Evolutionary conservation across 2,797 vertebrate species (phyloP).

Genomic region (Rallus crepitans): DNA sequence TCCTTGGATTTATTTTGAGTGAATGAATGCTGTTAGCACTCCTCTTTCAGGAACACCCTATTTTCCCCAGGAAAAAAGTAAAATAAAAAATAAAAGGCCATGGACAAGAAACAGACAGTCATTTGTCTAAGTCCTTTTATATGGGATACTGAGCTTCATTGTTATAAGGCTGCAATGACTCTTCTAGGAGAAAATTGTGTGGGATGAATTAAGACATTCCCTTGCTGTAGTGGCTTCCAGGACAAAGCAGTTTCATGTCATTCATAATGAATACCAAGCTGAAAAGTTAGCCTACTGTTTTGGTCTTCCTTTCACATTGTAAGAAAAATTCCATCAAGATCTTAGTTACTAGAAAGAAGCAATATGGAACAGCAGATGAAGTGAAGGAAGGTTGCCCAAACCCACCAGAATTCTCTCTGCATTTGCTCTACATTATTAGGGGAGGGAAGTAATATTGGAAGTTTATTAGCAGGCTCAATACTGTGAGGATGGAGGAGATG

Average conservation of each 20-base stretch:
- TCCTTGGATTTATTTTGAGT: not conserved
- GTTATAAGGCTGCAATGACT: not conserved
- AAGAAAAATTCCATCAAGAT: not conserved
- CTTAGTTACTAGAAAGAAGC: not conserved
- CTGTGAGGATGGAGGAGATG: not conserved
- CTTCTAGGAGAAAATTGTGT: constrained; percentile 6
- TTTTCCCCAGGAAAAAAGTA: not conserved
- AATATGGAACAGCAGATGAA: not conserved
- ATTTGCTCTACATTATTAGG: not conserved
- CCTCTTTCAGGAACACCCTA: not conserved
- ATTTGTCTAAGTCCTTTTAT: not conserved
- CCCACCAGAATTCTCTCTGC: not conserved
- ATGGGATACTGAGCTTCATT: not conserved
- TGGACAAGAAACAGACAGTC: not conserved
- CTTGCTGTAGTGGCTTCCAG: not conserved
- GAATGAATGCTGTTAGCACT: not conserved
- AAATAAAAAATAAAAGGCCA: not conserved
- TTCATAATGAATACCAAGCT: not conserved
- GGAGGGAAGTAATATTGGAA: not conserved
- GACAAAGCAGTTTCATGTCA: not conserved
- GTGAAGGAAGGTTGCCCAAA: not conserved
- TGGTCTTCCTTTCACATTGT: not conserved
- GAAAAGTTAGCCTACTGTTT: not conserved
- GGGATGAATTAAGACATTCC: not conserved
- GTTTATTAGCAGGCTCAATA: not conserved